Percentiles rank a stretch among this genome's conserved stretches.
Evolutionary conservation across 1,140 invertebrate species (phyloP).

Genomic region (Bombus affinis): DNA sequence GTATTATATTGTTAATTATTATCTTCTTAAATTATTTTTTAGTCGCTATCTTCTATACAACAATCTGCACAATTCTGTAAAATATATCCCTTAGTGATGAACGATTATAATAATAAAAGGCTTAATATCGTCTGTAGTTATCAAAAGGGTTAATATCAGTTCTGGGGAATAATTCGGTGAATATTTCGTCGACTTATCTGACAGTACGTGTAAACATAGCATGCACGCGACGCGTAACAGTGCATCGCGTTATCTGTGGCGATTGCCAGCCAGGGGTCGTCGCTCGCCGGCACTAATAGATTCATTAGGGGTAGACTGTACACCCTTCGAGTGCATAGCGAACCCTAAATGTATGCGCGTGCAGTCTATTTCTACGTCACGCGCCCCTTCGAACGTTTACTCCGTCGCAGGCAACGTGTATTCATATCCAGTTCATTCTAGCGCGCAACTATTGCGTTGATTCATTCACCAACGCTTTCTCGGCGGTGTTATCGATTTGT

Average conservation of each 20-base stretch:
- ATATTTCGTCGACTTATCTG: constrained; percentile 53
- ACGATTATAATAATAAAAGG: neutral
- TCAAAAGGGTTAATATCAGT: neutral
- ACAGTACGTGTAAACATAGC: constrained; percentile 24
- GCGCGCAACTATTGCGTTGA: neutral
- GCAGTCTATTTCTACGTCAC: constrained; percentile 59
- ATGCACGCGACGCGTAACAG: constrained; percentile 55
- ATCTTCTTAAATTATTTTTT: too few species aligned
- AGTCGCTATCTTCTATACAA: too few species aligned
- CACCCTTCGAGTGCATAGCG: constrained; percentile 56
- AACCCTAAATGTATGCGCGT: constrained; percentile 46
- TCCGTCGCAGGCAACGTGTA: constrained; percentile 15
- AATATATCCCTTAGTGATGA: neutral
- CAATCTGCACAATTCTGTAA: too few species aligned
- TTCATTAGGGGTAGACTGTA: constrained; percentile 73
- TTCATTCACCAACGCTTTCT: constrained; percentile 24
- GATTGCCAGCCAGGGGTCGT: constrained; percentile 69
- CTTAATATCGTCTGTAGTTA: neutral
- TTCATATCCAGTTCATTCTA: constrained; percentile 34
- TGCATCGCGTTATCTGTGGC: constrained; percentile 67
- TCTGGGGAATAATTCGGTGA: constrained; percentile 12
- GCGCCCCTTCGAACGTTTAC: constrained; percentile 35
- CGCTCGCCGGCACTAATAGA: constrained; percentile 72
- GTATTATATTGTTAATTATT: too few species aligned
- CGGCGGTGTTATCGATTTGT: constrained; percentile 13